These are phyloP conservation scores for Euzetes globulus DNA, from an alignment of 2,888 invertebrate species.

Conservation along the genomic window DNA sequence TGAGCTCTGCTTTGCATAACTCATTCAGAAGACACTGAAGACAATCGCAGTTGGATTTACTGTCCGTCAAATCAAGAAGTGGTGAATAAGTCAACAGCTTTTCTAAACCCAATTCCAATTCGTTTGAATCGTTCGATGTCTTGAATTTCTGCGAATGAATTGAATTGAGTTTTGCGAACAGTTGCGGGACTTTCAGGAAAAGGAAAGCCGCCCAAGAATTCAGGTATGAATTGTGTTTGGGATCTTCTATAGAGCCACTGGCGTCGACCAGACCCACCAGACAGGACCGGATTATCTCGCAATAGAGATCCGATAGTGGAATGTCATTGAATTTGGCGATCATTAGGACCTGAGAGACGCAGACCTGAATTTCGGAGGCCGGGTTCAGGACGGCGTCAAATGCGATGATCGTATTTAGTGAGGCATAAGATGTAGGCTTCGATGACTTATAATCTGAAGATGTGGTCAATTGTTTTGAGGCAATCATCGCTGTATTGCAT, in stretches of 20 bases:
- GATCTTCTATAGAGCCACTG: conserved; percentile 68
- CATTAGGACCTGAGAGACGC: conserved; percentile 73
- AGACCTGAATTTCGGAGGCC: conserved; percentile 68
- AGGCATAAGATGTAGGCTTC: conserved; percentile 4
- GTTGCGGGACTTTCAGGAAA: conserved; percentile 65
- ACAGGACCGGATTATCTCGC: conserved; percentile 80
- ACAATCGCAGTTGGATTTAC: conserved; percentile 78
- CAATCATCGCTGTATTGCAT: neutral
- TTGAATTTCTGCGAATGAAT: conserved; percentile 46
- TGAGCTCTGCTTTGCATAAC: conserved; percentile 63
- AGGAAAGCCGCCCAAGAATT: conserved; percentile 77
- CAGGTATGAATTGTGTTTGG: neutral
- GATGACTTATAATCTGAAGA: neutral
- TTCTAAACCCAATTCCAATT: conserved; percentile 74
- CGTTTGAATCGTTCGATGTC: conserved; percentile 55
- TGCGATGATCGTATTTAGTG: conserved; percentile 53
- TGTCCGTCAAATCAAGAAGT: conserved; percentile 77
- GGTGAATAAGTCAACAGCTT: conserved; percentile 74
- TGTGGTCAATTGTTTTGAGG: conserved; percentile 18
- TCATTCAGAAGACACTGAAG: conserved; percentile 76
- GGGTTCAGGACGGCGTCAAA: conserved; percentile 77
- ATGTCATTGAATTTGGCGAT: conserved; percentile 68
- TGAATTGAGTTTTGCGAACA: conserved; percentile 38
- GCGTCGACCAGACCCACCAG: conserved; percentile 82
- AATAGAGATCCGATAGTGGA: conserved; percentile 69